These are phyloP conservation scores for Dorcus hopei DNA, from an alignment of 2,888 invertebrate genomes.

Conservation along the genomic window DNA sequence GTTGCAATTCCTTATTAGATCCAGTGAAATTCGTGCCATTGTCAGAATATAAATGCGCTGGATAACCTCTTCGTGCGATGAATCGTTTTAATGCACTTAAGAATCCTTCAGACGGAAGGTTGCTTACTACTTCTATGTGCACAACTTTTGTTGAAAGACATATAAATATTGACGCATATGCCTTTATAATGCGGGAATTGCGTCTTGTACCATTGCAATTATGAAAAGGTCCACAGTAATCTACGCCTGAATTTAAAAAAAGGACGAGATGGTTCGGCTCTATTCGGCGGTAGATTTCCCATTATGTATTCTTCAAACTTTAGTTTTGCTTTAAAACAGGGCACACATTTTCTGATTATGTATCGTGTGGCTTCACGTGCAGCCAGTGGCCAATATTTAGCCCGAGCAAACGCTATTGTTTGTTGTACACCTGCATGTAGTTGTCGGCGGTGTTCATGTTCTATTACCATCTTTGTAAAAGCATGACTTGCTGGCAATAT, in stretches of 20 bases:
- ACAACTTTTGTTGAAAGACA: conserved; percentile 4
- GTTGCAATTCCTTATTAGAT: not conserved
- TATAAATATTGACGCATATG: not conserved
- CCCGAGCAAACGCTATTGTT: not conserved
- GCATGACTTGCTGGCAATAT: not conserved
- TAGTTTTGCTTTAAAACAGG: conserved; percentile 2
- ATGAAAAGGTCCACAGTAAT: not conserved
- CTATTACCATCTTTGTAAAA: not conserved
- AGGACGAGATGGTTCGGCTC: not conserved
- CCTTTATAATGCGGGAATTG: not conserved
- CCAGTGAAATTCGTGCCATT: conserved; percentile 18
- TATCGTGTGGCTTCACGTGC: not conserved
- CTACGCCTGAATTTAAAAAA: not conserved
- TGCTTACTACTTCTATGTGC: conserved; percentile 1
- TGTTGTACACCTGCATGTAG: not conserved
- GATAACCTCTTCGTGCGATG: not conserved
- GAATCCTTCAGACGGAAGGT: not conserved
- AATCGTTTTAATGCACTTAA: not conserved
- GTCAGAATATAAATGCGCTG: conserved; percentile 8
- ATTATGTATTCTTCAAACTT: not conserved
- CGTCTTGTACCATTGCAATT: not conserved
- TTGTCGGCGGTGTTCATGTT: not conserved
- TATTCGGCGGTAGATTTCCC: conserved; percentile 1
- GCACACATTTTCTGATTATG: not conserved
- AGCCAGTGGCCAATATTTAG: not conserved